Base-by-base conservation (phyloP, 2,888 invertebrate species). In the Cephus nigrinus region DNA sequence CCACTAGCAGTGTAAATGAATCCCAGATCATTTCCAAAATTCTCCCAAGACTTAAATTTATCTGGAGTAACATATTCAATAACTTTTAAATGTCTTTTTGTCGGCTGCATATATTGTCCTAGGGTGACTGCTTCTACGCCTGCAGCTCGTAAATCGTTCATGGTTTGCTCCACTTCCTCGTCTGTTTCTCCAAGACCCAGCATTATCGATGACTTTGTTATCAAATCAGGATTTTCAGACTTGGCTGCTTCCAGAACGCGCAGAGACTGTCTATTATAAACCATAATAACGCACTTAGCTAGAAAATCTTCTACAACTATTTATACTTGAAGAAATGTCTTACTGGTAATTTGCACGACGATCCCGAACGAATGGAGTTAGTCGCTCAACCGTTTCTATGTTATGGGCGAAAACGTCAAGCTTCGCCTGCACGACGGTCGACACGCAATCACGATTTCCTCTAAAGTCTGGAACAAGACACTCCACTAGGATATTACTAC, bases 81-180 rank as follows among this genome's bases (percentile, higher is more conserved):
- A 0, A 98, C 96, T 93, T 97, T 97, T 35, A 99, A 93, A 91
- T 99, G 99, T 12, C 96, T 94, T 89, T 98, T 99, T 0, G 99
- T 99, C 0, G 99, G 99, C 91, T 99, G 99, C 99, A 99, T 99
- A 92, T 99, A 99, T 89, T 99, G 99, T 0, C 99, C 99, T 9
- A 99, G 93, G 0, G 99, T 99, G 0, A 99, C 92, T 90, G 99
- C 99, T 92, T 99, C 99, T 0, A 99, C 99, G 68, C 95, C 96
- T 0, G 93, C 95, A 35, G 92, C 92, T 78, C 96, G 94, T 74
- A 99, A 93, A 93, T 99, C 98, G 92, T 94, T 94, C 94, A 99
- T 93, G 1, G 98, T 97, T 92, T 96, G 95, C 86, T 96, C 94
- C 11, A 99, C 94, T 93, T 98, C 96, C 69, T 94, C 94, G 87